Conservation (phyloP, 2,797 vertebrate genomes). For the Hippopotamyrus pictus region DNA sequence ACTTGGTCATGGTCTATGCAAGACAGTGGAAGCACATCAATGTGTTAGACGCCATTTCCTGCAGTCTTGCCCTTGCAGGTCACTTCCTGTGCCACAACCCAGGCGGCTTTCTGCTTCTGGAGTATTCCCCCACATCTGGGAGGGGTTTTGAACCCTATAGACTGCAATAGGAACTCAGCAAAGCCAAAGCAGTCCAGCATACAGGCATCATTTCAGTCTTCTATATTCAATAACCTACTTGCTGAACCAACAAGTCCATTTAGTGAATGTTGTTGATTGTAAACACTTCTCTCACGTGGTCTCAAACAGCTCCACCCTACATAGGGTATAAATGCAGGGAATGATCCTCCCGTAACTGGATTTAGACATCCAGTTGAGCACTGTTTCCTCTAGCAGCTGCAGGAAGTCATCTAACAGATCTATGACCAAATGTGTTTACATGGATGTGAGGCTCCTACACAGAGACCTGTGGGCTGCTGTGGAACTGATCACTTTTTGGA, state of each 20-base stretch:
- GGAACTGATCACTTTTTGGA: neutral
- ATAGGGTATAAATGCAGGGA: neutral
- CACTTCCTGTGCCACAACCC: conserved; percentile 32
- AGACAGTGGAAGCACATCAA: conserved; percentile 32
- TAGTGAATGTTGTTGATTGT: no score
- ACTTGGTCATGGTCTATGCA: conserved; percentile 18
- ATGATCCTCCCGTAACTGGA: neutral
- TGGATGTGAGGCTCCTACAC: neutral
- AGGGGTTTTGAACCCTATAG: neutral
- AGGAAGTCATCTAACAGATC: neutral
- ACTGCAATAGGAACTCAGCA: neutral
- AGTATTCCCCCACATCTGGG: conserved; percentile 42
- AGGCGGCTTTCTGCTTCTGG: conserved; percentile 38
- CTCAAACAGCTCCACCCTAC: neutral
- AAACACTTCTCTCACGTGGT: neutral
- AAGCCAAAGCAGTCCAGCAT: neutral
- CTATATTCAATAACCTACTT: neutral
- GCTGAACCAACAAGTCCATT: neutral
- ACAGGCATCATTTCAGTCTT: neutral
- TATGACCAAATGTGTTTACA: neutral
- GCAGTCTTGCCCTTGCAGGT: conserved; percentile 28
- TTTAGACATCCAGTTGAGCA: neutral
- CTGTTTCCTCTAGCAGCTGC: neutral
- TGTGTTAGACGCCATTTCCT: conserved; percentile 21
- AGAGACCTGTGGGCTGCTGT: neutral